These are phyloP conservation scores for Pelobates cultripes DNA, from an alignment of 2,797 vertebrate species.

Conservation along the genomic window DNA sequence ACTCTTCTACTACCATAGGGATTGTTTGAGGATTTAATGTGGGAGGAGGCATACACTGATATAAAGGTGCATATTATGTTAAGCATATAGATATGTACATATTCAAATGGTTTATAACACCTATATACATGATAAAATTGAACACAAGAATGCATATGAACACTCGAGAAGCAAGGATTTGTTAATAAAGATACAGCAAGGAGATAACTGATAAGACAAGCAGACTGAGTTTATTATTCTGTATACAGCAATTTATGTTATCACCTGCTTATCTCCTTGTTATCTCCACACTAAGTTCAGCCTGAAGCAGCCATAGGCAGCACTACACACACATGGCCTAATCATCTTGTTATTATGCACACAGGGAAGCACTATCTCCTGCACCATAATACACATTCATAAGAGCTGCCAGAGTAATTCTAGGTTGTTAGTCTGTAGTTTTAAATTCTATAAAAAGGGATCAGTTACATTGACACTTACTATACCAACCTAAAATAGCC, in stretches of 20 bases:
- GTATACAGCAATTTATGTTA: background rate
- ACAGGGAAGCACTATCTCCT: background rate
- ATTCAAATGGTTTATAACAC: too few species aligned
- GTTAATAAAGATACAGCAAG: too few species aligned
- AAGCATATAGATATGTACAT: too few species aligned
- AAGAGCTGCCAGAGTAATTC: background rate
- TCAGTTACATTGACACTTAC: background rate
- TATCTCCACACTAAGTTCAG: background rate
- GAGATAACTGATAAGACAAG: background rate
- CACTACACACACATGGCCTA: background rate
- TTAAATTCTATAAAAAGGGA: background rate
- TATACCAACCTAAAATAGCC: background rate
- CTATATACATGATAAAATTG: too few species aligned
- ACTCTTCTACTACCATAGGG: too few species aligned
- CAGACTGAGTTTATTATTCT: background rate
- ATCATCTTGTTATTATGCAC: background rate
- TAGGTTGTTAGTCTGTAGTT: background rate
- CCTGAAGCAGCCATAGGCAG: background rate
- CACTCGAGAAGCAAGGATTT: too few species aligned
- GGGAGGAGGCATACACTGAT: too few species aligned
- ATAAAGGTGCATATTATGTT: too few species aligned
- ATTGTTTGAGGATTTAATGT: too few species aligned
- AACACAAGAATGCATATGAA: too few species aligned
- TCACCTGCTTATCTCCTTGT: background rate
- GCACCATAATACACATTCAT: background rate